phyloP scores from a whole-genome alignment of 1,140 invertebrate species.

The Zophobas atratus region DNA sequence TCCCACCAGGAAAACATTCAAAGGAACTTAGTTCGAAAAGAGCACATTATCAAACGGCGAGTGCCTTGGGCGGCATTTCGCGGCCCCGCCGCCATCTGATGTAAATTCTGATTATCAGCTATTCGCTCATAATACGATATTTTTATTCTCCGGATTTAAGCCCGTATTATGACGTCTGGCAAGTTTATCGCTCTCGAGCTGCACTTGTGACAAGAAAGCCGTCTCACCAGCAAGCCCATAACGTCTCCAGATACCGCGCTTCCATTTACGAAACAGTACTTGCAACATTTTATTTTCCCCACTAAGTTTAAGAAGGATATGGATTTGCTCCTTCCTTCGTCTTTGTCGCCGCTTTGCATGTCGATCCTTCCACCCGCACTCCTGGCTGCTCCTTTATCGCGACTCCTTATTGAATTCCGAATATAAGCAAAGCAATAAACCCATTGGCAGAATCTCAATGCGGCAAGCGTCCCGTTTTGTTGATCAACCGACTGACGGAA shows the following conservation, averaged over 20 bases:
- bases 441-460: conserved; percentile 64
- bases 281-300: conserved; percentile 32
- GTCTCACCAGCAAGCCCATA: not conserved
- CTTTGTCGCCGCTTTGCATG: conserved; percentile 50
- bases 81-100: too few relatives aligned
- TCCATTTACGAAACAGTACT: conserved; percentile 23
- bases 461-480: conserved; percentile 57
- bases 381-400: conserved; percentile 56
- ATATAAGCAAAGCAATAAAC: conserved; percentile 66
- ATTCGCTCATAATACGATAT: conserved; percentile 4
- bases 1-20: too few relatives aligned
- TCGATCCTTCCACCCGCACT: conserved; percentile 45
- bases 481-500: conserved; percentile 56
- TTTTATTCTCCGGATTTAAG: conserved; percentile 18
- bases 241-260: conserved; percentile 1
- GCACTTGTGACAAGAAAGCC: conserved; percentile 15
- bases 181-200: conserved; percentile 22
- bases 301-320: conserved; percentile 30
- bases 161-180: conserved; percentile 7
- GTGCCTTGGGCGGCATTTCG: too few relatives aligned
- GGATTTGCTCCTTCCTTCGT: conserved; percentile 41
- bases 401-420: conserved; percentile 64
- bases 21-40: too few relatives aligned
- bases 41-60: too few relatives aligned
- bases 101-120: conserved; percentile 1